A percentile compares a stretch with the other conserved stretches of the same genome.
Evolutionary conservation across 2,113 vertebrate genomes (phyloP).

Genomic region (Noctilio leporinus): DNA sequence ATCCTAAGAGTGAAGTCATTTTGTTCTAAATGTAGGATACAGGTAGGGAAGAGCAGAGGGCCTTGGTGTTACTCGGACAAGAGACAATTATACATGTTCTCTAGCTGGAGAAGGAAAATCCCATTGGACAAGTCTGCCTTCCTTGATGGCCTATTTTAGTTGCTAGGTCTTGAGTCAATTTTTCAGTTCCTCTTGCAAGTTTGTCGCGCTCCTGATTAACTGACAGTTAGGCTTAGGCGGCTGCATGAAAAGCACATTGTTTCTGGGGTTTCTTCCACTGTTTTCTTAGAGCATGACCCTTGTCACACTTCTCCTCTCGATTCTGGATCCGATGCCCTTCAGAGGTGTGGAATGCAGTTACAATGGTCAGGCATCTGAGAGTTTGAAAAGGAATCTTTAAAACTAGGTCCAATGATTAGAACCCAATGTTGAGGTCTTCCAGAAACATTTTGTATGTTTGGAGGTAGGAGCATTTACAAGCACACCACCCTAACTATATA

Average conservation of each 20-base stretch:
- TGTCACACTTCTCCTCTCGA: constrained; percentile 68
- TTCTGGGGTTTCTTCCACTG: constrained; percentile 62
- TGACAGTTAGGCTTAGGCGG: constrained; percentile 5
- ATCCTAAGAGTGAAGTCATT: constrained; percentile 46
- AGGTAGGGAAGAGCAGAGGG: constrained; percentile 16
- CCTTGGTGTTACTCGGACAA: constrained; percentile 38
- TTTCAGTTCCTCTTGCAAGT: constrained; percentile 41
- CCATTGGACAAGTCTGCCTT: background rate
- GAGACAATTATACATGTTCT: constrained; percentile 11
- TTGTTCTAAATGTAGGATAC: constrained; percentile 11
- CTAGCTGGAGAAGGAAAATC: background rate
- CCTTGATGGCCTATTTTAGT: constrained; percentile 33
- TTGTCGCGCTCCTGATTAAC: constrained; percentile 37
- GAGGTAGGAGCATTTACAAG: background rate
- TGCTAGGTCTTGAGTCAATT: constrained; percentile 21
- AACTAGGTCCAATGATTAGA: constrained; percentile 60
- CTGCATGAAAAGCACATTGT: constrained; percentile 62
- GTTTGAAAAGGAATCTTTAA: constrained; percentile 68
- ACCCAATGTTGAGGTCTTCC: constrained; percentile 50
- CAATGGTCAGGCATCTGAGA: constrained; percentile 59
- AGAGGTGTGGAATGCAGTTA: constrained; percentile 72
- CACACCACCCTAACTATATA: background rate
- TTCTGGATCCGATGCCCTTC: constrained; percentile 65
- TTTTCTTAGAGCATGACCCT: constrained; percentile 63
- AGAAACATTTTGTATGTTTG: constrained; percentile 12